Evolutionary conservation across 2,797 vertebrate species (phyloP).

Genomic region (Cyclopterus lumpus): DNA sequence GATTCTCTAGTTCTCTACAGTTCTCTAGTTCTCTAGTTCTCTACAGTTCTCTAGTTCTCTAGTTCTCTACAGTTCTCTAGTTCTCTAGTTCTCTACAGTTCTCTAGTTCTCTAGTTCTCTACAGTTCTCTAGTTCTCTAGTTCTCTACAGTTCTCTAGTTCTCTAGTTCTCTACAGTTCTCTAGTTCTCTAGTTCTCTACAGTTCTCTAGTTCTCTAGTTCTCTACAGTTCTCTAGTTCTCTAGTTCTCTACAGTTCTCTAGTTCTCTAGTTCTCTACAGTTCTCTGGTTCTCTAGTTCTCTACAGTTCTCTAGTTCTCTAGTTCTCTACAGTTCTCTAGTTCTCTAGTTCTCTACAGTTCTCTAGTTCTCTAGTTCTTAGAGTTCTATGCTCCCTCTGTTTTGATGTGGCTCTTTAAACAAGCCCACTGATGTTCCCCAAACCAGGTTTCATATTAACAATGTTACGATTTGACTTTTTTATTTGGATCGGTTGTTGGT

Average conservation of each 20-base stretch:
- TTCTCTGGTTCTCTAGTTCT: background rate
- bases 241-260: background rate
- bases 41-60: too few species aligned
- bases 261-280: too few species aligned
- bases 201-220: too few species aligned
- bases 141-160: background rate
- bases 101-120: too few species aligned
- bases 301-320: too few species aligned
- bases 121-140: background rate
- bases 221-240: background rate
- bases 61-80: background rate
- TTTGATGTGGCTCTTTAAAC: background rate
- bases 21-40: background rate
- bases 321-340: background rate
- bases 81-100: background rate
- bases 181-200: background rate
- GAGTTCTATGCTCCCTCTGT: background rate
- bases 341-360: background rate
- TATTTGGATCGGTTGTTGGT: background rate
- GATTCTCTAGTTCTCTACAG: too few species aligned
- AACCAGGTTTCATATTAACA: background rate
- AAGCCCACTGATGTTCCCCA: background rate
- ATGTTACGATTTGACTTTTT: background rate
- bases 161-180: too few species aligned
- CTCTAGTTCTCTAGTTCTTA: background rate